A percentile compares a stretch with the other conserved stretches of the same genome.
These are phyloP conservation scores for Parazoanthus swiftii DNA, from an alignment of 92 coral and sea anemone species.

Conservation along the genomic window DNA sequence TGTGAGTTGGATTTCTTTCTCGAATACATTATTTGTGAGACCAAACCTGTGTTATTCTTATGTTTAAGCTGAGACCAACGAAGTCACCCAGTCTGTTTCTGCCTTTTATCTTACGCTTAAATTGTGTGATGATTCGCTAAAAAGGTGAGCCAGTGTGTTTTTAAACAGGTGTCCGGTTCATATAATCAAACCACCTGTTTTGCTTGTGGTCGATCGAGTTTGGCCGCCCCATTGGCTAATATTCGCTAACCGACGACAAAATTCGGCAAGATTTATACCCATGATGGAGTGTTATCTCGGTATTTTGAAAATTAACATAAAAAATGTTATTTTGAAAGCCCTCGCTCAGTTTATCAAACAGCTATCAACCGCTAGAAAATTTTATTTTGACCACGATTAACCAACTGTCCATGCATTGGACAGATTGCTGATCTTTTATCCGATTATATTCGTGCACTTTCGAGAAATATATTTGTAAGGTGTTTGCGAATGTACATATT, in stretches of 20 bases:
- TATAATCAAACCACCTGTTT: constrained; percentile 14
- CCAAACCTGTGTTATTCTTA: background rate
- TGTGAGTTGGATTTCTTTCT: background rate
- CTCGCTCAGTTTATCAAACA: background rate
- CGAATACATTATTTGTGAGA: background rate
- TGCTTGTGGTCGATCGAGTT: background rate
- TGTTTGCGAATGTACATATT: background rate
- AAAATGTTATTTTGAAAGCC: background rate
- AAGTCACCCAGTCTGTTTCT: background rate
- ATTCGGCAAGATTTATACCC: background rate
- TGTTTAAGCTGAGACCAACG: background rate
- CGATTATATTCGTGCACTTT: background rate
- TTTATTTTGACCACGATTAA: background rate
- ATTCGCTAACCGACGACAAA: background rate
- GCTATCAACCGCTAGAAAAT: background rate
- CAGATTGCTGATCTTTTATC: background rate
- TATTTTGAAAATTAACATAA: background rate
- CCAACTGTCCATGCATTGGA: background rate
- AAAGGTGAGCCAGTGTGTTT: background rate
- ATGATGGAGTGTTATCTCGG: background rate
- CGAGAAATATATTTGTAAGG: background rate
- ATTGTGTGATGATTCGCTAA: background rate
- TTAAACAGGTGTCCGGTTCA: constrained; percentile 15
- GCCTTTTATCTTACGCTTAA: background rate
- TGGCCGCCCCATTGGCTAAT: background rate